These are phyloP conservation scores for Chionoecetes opilio DNA, from an alignment of 1,140 invertebrate genomes.

Conservation along the genomic window DNA sequence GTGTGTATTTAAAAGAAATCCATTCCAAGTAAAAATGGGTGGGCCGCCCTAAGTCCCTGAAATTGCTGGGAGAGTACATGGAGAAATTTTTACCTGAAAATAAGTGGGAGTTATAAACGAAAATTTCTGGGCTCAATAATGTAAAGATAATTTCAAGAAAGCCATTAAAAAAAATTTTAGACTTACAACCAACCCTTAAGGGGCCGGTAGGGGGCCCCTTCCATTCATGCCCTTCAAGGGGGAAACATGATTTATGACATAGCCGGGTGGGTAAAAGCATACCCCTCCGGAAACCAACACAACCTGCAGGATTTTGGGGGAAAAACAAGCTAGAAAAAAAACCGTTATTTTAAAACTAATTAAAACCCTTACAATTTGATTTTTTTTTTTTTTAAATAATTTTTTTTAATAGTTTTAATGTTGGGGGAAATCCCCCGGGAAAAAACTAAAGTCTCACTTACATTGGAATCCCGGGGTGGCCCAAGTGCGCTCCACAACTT, in stretches of 20 bases:
- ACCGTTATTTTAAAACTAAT: no score
- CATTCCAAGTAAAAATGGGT: not conserved
- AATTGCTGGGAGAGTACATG: not conserved
- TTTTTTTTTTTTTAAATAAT: no score
- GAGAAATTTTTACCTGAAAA: not conserved
- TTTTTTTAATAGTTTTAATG: no score
- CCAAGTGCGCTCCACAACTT: not conserved
- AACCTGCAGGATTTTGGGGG: no score
- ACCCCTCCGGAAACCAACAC: not conserved
- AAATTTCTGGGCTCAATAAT: no score
- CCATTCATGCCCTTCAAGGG: not conserved
- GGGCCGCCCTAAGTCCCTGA: not conserved
- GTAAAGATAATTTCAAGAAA: no score
- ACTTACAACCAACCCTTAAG: not conserved
- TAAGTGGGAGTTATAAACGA: no score
- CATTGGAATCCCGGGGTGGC: not conserved
- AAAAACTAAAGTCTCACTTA: no score
- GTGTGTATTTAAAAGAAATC: not conserved
- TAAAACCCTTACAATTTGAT: no score
- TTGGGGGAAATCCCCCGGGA: no score
- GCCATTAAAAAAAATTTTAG: no score
- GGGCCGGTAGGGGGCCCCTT: not conserved
- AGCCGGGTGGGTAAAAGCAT: not conserved
- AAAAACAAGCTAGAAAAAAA: no score
- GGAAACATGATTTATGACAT: not conserved